A percentile compares a stretch with the other conserved stretches of the same genome.
Conservation (phyloP, 2,113 vertebrate genomes). For the Acrocephalus arundinaceus region DNA sequence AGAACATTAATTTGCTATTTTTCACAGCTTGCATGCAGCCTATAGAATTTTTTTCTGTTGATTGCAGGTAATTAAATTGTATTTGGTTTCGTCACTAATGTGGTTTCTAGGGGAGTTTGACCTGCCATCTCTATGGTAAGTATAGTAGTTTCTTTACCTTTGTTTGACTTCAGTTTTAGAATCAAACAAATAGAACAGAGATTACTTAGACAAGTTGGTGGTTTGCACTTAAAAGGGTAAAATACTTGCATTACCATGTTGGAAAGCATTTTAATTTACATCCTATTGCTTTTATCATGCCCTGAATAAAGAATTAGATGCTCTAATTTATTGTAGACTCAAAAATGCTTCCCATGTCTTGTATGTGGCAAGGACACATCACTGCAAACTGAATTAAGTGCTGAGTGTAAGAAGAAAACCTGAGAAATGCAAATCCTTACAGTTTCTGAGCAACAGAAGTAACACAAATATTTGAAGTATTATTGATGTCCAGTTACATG, state of each 20-base stretch:
- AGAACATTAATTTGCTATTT: constrained; percentile 63
- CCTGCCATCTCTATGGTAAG: background rate
- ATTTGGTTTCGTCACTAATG: constrained; percentile 44
- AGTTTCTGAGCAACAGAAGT: background rate
- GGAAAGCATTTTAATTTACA: background rate
- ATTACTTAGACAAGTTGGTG: background rate
- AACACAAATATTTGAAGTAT: background rate
- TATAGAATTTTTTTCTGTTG: constrained; percentile 65
- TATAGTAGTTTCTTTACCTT: background rate
- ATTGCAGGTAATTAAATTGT: constrained; percentile 69
- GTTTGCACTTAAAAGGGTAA: background rate
- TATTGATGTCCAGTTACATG: background rate
- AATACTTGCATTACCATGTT: background rate
- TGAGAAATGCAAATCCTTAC: background rate
- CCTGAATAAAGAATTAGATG: background rate
- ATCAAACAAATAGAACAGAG: background rate
- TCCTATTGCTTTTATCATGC: background rate
- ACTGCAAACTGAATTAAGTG: background rate
- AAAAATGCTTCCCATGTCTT: background rate
- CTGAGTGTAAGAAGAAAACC: background rate
- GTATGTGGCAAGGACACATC: background rate
- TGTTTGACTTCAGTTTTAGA: background rate
- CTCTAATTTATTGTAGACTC: background rate
- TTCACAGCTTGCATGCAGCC: constrained; percentile 39
- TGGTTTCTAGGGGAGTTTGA: background rate